Conservation (phyloP, 2,113 vertebrate species). For the Platichthys flesus region DNA sequence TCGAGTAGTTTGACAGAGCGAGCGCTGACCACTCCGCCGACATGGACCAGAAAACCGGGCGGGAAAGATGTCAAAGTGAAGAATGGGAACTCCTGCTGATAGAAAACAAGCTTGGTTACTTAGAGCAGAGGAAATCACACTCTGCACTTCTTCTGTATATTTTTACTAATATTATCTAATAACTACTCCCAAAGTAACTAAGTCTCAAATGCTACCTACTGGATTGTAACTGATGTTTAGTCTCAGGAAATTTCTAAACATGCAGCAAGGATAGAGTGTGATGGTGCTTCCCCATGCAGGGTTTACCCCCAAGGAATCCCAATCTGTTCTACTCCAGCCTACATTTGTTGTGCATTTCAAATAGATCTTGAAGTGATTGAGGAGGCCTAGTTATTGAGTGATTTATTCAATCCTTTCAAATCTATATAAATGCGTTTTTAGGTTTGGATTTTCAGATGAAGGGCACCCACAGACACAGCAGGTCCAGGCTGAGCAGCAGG, state of each 20-base stretch:
- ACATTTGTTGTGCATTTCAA: conserved; percentile 43
- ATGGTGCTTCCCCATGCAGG: conserved; percentile 56
- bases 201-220: not conserved
- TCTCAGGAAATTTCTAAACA: conserved; percentile 43
- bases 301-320: not conserved
- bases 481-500: not conserved
- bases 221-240: not conserved
- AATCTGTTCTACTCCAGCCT: conserved; percentile 13
- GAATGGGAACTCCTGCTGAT: conserved; percentile 94
- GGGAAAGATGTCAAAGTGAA: conserved; percentile 96
- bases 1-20: conserved; percentile 98
- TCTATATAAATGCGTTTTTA: conserved; percentile 45
- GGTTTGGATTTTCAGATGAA: conserved; percentile 8
- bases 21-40: conserved; percentile 96
- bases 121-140: not conserved
- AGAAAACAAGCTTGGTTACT: conserved; percentile 27
- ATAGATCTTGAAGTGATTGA: conserved; percentile 49
- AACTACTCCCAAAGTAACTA: not conserved
- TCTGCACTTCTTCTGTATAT: not conserved
- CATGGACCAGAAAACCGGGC: conserved; percentile 92
- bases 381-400: not conserved
- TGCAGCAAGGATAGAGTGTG: conserved; percentile 50
- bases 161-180: not conserved
- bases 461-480: not conserved
- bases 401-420: conserved; percentile 51